phyloP scores from a whole-genome alignment of 2,113 vertebrate genomes.

The Gymnorhina tibicen region DNA sequence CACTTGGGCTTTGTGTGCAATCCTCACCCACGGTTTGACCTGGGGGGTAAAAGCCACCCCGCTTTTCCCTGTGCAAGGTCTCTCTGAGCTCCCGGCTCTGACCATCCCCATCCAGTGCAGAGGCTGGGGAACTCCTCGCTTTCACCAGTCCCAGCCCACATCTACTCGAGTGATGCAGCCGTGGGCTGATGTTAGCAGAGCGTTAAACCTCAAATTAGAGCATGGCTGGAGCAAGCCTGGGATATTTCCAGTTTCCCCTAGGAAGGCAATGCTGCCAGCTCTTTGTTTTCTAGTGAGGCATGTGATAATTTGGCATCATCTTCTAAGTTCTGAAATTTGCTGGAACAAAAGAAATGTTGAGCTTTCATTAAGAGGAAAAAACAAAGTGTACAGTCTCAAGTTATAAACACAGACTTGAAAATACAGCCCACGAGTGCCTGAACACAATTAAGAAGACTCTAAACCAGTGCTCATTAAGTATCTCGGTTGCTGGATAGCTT shows the following conservation, averaged over 20 bases:
- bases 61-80: background rate
- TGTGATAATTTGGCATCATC: constrained; percentile 16
- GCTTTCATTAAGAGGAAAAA: constrained; percentile 24
- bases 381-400: background rate
- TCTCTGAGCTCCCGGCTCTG: background rate
- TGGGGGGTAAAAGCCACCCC: background rate
- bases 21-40: background rate
- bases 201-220: background rate
- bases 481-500: background rate
- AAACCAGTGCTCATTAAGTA: background rate
- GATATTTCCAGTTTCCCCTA: background rate
- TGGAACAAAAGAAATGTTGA: constrained; percentile 41
- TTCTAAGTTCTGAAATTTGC: background rate
- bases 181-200: background rate
- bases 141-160: background rate
- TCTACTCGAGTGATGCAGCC: background rate
- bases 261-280: constrained; percentile 9
- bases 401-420: constrained; percentile 2
- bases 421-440: background rate
- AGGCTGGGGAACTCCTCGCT: background rate
- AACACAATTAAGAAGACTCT: background rate
- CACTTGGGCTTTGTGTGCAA: background rate
- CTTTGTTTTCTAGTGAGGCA: constrained; percentile 21
- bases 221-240: background rate
- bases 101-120: background rate